phyloP scores from a whole-genome alignment of 2,797 vertebrate species.

The Amblyraja radiata region DNA sequence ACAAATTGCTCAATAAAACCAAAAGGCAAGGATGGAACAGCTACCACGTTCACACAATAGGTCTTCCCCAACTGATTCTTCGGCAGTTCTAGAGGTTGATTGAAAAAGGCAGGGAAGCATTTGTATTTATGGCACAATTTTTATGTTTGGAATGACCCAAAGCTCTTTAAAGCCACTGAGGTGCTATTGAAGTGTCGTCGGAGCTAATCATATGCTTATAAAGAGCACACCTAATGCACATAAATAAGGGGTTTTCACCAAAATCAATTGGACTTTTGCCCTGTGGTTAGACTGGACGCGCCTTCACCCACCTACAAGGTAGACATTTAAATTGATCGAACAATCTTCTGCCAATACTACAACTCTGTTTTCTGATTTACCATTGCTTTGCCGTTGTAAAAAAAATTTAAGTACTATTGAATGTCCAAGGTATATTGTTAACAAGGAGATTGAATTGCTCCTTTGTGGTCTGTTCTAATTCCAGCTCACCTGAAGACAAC shows the following conservation, averaged over 20 bases:
- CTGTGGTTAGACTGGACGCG: background rate
- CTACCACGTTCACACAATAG: background rate
- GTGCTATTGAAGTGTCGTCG: background rate
- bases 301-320: background rate
- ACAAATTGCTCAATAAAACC: background rate
- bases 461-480: background rate
- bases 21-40: background rate
- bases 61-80: background rate
- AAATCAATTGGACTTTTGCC: background rate
- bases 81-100: background rate
- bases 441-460: background rate
- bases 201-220: background rate
- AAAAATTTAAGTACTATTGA: background rate
- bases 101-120: background rate
- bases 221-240: background rate
- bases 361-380: background rate
- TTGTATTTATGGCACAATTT: background rate
- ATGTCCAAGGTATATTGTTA: background rate
- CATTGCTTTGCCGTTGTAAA: background rate
- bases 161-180: background rate
- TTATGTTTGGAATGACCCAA: background rate
- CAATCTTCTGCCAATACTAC: background rate
- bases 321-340: background rate
- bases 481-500: background rate
- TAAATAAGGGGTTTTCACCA: background rate